Evolutionary conservation across 2,797 vertebrate genomes (phyloP), one percentile per base, ranked within the genome.

Genomic region (Lophius americanus): DNA sequence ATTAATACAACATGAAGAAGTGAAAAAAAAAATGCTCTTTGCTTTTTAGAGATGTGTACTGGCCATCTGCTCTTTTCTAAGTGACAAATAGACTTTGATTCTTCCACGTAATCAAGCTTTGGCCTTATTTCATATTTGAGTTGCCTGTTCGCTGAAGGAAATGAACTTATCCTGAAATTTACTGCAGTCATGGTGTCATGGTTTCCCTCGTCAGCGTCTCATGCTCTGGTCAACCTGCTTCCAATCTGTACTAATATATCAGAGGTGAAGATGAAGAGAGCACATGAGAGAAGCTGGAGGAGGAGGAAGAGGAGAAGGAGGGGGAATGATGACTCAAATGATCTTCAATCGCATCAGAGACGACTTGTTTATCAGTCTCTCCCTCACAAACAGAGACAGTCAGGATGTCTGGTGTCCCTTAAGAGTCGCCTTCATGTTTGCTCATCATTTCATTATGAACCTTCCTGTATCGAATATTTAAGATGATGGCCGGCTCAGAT

Each of bases 281-380:
- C 52, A 44, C 9, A 50, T 35, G 39, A 46, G 53, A 52, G 32
- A 32, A 2, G 57, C 52, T 33, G 14, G 55, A 50, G 36, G 13
- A 1, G 51, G 37, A 2, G 57, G 58, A 38, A 12, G 55, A 50
- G 36, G 13, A 1, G 51, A 23, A 41, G 9, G 2, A 42, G 63
- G 63, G 33, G 14, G n/a, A 42, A 38, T 0, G 14, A 50, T 66
- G 66, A 83, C 56, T 72, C 72, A 59, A 41, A 56, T 65, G 51
- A 82, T 73, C 66, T 75, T 78, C 48, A 51, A n/a, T 71, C 66
- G 64, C 46, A 69, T 64, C 42, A 74, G 35, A 61, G 42, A 61
- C 35, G 23, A 75, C 44, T 61, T 47, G 51, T 48, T 59, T 41
- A 13, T 79, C 56, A 68, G 55, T 63, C 2, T 11, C 66, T 54